A percentile compares a stretch with the other conserved stretches of the same genome.
phyloP scores from a whole-genome alignment of 2,797 vertebrate species.

The Cyclopterus lumpus region DNA sequence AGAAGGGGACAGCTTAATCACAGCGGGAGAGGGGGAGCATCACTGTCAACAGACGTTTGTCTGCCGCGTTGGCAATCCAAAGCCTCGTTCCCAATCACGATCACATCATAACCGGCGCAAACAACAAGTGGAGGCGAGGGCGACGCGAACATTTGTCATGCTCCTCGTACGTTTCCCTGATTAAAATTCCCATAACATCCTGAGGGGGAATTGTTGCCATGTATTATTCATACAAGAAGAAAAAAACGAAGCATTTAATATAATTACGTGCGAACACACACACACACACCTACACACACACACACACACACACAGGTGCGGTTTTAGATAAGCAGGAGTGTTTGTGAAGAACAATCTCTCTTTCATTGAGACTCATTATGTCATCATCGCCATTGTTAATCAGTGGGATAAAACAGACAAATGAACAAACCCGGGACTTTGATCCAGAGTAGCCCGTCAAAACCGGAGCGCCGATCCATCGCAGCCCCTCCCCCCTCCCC shows the following conservation, averaged over 20 bases:
- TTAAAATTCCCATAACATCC: constrained; percentile 68
- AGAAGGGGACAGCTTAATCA: constrained; percentile 71
- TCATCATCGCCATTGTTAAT: not conserved
- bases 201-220: constrained; percentile 50
- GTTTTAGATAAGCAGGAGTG: constrained; percentile 33
- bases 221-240: constrained; percentile 69
- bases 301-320: constrained; percentile 37
- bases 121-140: constrained; percentile 42
- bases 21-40: constrained; percentile 52
- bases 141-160: constrained; percentile 55
- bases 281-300: constrained; percentile 34
- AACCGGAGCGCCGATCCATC: not conserved
- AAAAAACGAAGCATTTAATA: constrained; percentile 53
- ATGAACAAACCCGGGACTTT: not conserved
- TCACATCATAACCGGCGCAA: constrained; percentile 57
- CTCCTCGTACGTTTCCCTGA: constrained; percentile 61
- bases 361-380: constrained; percentile 4
- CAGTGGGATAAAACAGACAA: not conserved
- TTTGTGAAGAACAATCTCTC: not conserved
- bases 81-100: constrained; percentile 60
- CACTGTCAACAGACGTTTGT: constrained; percentile 68
- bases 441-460: not conserved
- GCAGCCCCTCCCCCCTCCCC: not conserved
- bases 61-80: constrained; percentile 58
- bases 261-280: constrained; percentile 29